A percentile compares a stretch with the other conserved stretches of the same genome.
Conservation (phyloP, 2,113 vertebrate species). For the Pheucticus melanocephalus region DNA sequence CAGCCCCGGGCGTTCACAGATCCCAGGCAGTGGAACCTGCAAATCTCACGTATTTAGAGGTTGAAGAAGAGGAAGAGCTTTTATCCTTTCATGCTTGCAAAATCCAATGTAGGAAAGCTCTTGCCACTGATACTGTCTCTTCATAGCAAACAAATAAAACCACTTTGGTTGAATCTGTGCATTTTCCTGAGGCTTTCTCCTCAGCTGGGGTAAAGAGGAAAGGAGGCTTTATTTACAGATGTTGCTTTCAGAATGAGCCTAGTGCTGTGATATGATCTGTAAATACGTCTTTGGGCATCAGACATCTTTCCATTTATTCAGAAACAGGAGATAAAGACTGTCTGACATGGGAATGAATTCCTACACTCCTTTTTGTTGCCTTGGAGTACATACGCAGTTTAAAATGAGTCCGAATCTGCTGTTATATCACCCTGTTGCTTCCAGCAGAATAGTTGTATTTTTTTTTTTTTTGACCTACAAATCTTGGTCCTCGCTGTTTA, state of each 20-base stretch:
- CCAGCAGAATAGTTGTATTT: neutral
- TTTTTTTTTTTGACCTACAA: neutral
- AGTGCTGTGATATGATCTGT: neutral
- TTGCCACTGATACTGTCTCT: neutral
- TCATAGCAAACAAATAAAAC: neutral
- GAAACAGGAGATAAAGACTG: neutral
- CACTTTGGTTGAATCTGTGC: neutral
- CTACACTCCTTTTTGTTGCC: neutral
- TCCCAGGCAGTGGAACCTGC: neutral
- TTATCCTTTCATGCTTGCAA: neutral
- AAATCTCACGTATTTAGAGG: neutral
- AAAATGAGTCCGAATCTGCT: neutral
- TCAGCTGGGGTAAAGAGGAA: neutral
- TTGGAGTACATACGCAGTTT: fast-evolving
- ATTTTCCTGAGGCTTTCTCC: neutral
- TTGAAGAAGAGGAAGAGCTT: neutral
- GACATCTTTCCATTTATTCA: neutral
- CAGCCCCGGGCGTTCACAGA: fast-evolving
- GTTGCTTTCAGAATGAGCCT: neutral
- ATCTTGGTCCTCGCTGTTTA: neutral
- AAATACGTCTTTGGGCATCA: neutral
- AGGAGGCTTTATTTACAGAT: slow-evolving; percentile 5
- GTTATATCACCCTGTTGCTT: neutral
- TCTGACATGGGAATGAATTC: neutral
- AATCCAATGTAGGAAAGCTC: neutral